Evolutionary conservation across 2,113 vertebrate species (phyloP), one percentile per base, ranked within the genome.

Genomic region (Pyrgilauda ruficollis): DNA sequence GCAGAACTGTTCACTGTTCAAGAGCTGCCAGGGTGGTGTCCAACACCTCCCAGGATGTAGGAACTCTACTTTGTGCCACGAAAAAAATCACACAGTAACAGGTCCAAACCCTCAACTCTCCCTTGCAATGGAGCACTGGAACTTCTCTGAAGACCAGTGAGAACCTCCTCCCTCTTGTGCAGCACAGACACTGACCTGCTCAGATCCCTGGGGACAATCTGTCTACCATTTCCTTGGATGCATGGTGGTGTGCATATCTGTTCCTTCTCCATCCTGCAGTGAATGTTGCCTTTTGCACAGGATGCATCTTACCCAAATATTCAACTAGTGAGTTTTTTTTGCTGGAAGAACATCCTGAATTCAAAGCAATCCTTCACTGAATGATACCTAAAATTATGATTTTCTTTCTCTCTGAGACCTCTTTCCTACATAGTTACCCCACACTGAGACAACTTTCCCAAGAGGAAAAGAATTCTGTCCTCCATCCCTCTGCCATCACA

Each of bases 231-330:
- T 44, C 28, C 18, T 90, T 72, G 79, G 39, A 28, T 76, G 21
- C 31, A 44, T 24, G n/a, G 37, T 28, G 19, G 1, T 64, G 21
- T 68, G 19, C 46, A 49, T 21, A 41, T 11, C 30, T 79, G 4
- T 11, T 91, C 14, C 12, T 31, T 43, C 59, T 73, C 33, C 50
- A 44, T 53, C 17, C 50, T 89, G 62, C 26, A 79, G 26, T 1
- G 1, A 52, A 26, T 3, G 0, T 17, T 66, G 26, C 16, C 27
- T 73, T 91, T 78, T 80, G 33, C 37, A 61, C 0, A 0, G 27
- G 19, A 41, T 35, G 33, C 10, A 30, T 50, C n/a, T 84, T 67
- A 79, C 13, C 24, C 52, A 53, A 63, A 72, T 64, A 68, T 33
- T 55, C 31, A 62, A 8, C 31, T 16, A 37, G 11, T 0, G 2